Base-by-base conservation (phyloP, 2,113 vertebrate genomes). In the Spilogale gracilis region DNA sequence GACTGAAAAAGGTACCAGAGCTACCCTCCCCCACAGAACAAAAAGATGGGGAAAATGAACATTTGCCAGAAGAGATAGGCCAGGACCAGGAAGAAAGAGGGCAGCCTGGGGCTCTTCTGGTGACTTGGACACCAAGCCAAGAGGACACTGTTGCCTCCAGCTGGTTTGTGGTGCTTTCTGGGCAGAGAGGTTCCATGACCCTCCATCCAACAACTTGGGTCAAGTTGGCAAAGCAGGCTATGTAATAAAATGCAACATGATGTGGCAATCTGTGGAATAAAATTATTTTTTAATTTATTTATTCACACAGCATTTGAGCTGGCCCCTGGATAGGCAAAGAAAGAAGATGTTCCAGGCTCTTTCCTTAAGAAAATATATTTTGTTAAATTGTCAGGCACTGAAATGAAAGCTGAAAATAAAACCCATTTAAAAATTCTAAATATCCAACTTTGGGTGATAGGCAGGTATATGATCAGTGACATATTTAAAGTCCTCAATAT, bases 171-270 rank as follows among this genome's bases (percentile, higher is more conserved):
- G 30, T 18, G 23, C 9, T 88, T 76, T 89, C 82, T 79, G 27
- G 43, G 43, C 23, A 52, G 61, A 56, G 9, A 87, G 6, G 10
- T 78, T 52, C 78, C 20, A 23, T 73, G 83, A 56, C 23, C 17
- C 48, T 90, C n/a, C 2, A 11, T 76, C n/a, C 58, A 78, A 94
- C 18, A 58, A 17, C 27, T 45, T 50, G 11, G 48, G 73, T 90
- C 79, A 92, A 91, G 52, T 92, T 81, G 71, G 30, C 43, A 30
- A 92, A 97, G 89, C 13, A 56, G 38, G 10, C 20, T 97, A 16
- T 73, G 17, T 56, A 90, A 91, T 94, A 89, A 97, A 94, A 86
- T 11, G 23, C 25, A 94, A 82, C 1, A 0, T 6, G 25, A 52
- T 54, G n/a, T 86, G 67, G 13, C 65, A 65, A 61, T 65, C 23